Evolutionary conservation across 2,797 vertebrate genomes (phyloP), one percentile per base, ranked within the genome.

Genomic region (Borostomias antarcticus): DNA sequence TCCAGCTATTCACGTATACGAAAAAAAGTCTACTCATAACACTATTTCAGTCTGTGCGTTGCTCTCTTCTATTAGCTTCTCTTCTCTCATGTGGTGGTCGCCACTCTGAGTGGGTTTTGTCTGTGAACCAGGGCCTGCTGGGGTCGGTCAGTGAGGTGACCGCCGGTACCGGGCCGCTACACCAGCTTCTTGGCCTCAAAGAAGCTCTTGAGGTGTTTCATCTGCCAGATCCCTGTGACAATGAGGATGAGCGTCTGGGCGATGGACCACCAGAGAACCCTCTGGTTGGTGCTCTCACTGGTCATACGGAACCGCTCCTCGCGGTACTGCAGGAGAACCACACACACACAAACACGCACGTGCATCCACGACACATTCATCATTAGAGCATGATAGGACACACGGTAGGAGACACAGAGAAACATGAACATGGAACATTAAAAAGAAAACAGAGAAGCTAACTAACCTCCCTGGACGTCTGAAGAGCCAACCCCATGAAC

Each of bases 261-360:
- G 0, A 98, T 97, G 75, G 96, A 98, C 96, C 96, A 98, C 96
- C 96, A 98, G 5, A 98, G 93, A 21, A 98, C 96, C 0, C 96
- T 91, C 89, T 98, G 96, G 90, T 97, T 97, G 53, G 96, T 98
- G 90, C 96, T 98, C 83, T 98, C 96, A 0, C 96, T 98, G 0
- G 96, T 98, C 93, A 96, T 93, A 10, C 95, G 93, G 72, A 98
- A 98, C 0, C 96, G 91, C 81, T 98, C 96, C 82, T 98, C 96
- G 0, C 96, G 94, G 70, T 95, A 98, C 96, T 98, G 86, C 0
- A 8, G 13, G 33, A 2, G 3, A 51, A 23, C 5, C 45, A 60
- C 21, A 29, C 30, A 62, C 13, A 19, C 21, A 58, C 21, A 57
- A 21, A 28, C 48, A 47, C 23, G n/a, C n/a, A n/a, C n/a, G n/a